Conservation (phyloP, 2,113 vertebrate species). For the Sinosuthora webbiana region DNA sequence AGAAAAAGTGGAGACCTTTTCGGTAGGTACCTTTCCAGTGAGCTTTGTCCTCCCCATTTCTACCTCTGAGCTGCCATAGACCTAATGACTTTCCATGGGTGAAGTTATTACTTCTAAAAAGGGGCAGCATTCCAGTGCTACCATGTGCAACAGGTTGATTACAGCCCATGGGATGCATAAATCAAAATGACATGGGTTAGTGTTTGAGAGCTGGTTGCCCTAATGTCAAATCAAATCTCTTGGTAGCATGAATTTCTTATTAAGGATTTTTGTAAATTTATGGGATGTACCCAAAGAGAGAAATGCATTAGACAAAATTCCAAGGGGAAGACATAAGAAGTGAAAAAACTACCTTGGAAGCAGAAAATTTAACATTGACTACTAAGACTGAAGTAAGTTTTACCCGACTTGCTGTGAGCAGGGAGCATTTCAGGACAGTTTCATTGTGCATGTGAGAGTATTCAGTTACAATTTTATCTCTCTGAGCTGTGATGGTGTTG, state of each 20-base stretch:
- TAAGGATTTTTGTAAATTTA: neutral
- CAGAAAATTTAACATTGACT: neutral
- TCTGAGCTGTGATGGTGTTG: neutral
- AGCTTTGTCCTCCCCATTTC: neutral
- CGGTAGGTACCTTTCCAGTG: neutral
- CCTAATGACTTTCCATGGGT: neutral
- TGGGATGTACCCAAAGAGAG: neutral
- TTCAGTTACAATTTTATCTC: conserved; percentile 36
- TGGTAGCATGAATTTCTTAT: neutral
- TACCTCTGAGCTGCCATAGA: neutral
- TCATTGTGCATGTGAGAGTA: neutral
- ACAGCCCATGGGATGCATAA: neutral
- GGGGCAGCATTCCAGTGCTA: conserved; percentile 6
- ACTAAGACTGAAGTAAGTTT: neutral
- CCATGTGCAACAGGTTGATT: conserved; percentile 25
- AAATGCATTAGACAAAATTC: neutral
- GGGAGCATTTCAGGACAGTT: conserved; percentile 34
- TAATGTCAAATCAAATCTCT: neutral
- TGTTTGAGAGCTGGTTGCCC: neutral
- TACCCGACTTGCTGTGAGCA: neutral
- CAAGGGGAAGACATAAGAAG: neutral
- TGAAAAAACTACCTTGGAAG: neutral
- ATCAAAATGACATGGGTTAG: neutral
- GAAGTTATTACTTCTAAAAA: neutral
- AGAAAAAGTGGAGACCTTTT: neutral